Evolutionary conservation across 2,113 vertebrate species (phyloP), one percentile per base, ranked within the genome.

Genomic region (Etia nguti): DNA sequence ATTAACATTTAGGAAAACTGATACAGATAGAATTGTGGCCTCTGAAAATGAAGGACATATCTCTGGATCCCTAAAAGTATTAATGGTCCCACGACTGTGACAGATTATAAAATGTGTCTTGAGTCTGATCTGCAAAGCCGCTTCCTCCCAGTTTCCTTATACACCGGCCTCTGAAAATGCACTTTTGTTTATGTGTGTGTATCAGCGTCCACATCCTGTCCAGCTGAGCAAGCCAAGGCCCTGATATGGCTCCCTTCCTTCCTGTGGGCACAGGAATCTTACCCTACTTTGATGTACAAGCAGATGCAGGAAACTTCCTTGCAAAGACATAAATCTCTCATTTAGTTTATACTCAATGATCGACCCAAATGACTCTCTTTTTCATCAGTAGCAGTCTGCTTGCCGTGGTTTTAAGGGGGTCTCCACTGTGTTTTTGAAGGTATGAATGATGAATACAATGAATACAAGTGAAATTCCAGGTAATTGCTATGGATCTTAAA

Each of bases 181-280:
- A 65, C 38, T 26, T 41, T 26, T 31, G 75, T 85, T 43, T 85
- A 75, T 65, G 70, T 29, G 48, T 82, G 59, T 85, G 81, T 75
- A 55, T 87, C 29, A 81, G 75, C 11, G 5, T 68, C 82, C 65
- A 92, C 88, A 90, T 92, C 93, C 94, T 95, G 94, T 92, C 83
- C 89, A 88, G 87, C 81, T 89, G 86, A 89, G 75, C 12, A 57
- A 52, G 84, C 83, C 90, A 56, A 90, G 70, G 54, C 80, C 79
- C 10, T 86, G 20, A 81, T 79, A 48, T 80, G 54, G 82, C 86
- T 84, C 46, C 73, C 56, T 26, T 91, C 68, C 88, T 65, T 89
- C 82, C 79, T 91, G 79, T 86, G 62, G 68, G 75, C 82, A 86
- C 60, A 46, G 12, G 10, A 83, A 41, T 84, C 12, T 83, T 56